Evolutionary conservation across 1,140 invertebrate genomes (phyloP), one percentile per base, ranked within the genome.

Genomic region (Phortica variegata): DNA sequence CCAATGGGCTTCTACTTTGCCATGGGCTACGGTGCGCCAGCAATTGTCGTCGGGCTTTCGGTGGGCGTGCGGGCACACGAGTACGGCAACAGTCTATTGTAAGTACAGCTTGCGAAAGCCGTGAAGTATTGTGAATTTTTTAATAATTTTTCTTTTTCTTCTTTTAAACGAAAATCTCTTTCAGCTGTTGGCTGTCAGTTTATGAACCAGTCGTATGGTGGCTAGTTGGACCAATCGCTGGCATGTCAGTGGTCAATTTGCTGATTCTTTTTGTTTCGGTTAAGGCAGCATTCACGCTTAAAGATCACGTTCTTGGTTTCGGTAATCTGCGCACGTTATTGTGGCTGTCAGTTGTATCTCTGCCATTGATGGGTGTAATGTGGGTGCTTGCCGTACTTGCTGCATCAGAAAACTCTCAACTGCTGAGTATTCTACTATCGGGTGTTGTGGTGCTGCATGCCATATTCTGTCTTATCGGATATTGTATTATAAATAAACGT

Each of bases 11-110:
- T 95, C 72, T 97, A 97, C 73, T 93, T 95, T 65, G 87, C 92
- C n/a, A 82, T 94, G 61, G 95, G 93, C 6, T 98, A 97, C 71
- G 93, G 90, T n/a, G 82, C 93, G 36, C 95, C 95, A 3, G 93
- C 93, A 3, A 85, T 97, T 23, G 86, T 95, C 37, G 90, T 97
- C 4, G 91, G 90, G 31, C 78, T 97, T 5, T 87, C 93, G 17
- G 90, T 96, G 13, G 93, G 93, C 0, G 91, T 97, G 1, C 81
- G 93, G 36, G 91, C 92, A n/a, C 91, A 96, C 71, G 92, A 95
- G 68, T 98, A 97, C 76, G 95, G 93, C 52, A 95, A 93, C 72
- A 87, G 87, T 60, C 85, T 90, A 51, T 95, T 95, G 91, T 95
- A 80, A 87, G 90, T 87, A 58, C 32, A 34, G 32, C 13, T 6